Evolutionary conservation across 1,140 invertebrate genomes (phyloP), one percentile per base, ranked within the genome.

Genomic region (Cydia strobilella): DNA sequence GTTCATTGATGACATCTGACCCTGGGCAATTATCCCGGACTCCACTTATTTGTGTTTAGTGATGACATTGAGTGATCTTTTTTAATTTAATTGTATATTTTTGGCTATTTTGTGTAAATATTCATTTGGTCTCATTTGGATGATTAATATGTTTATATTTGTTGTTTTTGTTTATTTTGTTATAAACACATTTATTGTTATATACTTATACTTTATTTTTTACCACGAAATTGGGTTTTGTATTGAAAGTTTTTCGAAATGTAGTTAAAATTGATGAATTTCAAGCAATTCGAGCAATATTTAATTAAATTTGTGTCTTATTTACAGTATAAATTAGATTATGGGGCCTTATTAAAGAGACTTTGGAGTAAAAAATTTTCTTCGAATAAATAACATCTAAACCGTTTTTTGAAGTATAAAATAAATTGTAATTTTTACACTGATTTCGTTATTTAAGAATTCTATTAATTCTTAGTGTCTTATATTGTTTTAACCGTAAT

Each of bases 41-140:
- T 23, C 20, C 20, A 23, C 54, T 10, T 23, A 18, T 59, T 59
- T 23, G 54, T 3, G 54, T 39, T 69, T 18, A 18, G 65, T 35
- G 5, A 39, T 69, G n/a, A 69, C 31, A 35, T 69, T 65, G 12
- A 65, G 62, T 39, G 65, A 69, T 18, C 63, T 39, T 35, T 31
- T 31, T 65, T n/a, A n/a, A n/a, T n/a, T 39, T 18, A 65, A 13
- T 65, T 65, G 20, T 66, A 66, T 31, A 31, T 66, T 63, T 63
- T 63, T 63, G 62, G 12, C 20, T 39, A 39, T 39, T 69, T 69
- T 69, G 7, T 69, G 65, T 69, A 69, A 39, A 69, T 69, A 69
- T 69, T 69, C 65, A 69, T 69, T 18, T 69, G 65, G 65, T 69
- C 65, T 69, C 65, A 69, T 69, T 69, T 69, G 15, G 31, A 69